These are phyloP conservation scores for Merops nubicus DNA, from an alignment of 2,113 vertebrate species.

Conservation along the genomic window DNA sequence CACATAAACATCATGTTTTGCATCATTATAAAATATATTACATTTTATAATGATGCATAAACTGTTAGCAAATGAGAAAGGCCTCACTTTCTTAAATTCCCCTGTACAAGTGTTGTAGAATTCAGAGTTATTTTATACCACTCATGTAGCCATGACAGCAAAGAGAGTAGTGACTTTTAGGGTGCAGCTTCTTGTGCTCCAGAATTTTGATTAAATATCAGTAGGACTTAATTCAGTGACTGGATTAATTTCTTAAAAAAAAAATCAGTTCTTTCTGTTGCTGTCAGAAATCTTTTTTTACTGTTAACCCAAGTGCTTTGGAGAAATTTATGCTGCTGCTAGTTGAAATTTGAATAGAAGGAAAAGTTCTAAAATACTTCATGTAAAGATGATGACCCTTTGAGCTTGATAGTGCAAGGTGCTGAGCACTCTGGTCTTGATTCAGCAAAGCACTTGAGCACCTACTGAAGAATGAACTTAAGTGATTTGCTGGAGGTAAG, in stretches of 20 bases:
- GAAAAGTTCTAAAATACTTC: neutral
- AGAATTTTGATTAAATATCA: neutral
- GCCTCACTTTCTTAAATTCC: neutral
- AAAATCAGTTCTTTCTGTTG: neutral
- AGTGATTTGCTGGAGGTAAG: neutral
- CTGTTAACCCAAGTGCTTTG: neutral
- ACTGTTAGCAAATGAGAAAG: neutral
- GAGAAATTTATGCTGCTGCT: neutral
- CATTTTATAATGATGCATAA: neutral
- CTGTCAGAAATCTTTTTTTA: neutral
- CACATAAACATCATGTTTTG: too few relatives aligned
- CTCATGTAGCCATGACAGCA: neutral
- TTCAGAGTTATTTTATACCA: neutral
- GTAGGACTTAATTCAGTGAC: neutral
- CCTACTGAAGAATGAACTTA: neutral
- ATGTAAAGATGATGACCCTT: neutral
- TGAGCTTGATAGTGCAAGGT: neutral
- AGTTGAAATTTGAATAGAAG: neutral
- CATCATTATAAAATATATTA: too few relatives aligned
- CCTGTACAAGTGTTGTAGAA: neutral
- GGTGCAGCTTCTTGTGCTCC: neutral
- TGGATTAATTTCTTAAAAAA: neutral
- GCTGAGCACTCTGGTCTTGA: neutral
- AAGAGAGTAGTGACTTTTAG: neutral
- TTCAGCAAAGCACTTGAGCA: neutral